A percentile compares a stretch with the other conserved stretches of the same genome.
phyloP scores from a whole-genome alignment of 2,888 invertebrate genomes.

The Scelioninae gen. 1 region DNA sequence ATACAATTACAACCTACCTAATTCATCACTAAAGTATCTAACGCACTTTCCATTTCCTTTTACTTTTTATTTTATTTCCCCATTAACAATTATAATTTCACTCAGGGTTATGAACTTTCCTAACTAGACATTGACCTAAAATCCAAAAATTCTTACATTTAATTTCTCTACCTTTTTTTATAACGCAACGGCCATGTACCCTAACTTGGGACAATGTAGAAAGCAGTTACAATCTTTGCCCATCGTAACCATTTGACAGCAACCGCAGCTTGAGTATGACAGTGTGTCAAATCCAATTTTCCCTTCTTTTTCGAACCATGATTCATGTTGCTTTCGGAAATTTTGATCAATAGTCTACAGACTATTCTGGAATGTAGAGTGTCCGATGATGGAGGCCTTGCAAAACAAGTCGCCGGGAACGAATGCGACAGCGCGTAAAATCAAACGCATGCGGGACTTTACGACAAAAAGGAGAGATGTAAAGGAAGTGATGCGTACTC shows the following conservation, averaged over 20 bases:
- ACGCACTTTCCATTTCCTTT: too few relatives aligned
- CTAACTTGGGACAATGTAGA: constrained; percentile 35
- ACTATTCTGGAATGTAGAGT: not conserved
- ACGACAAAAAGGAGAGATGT: constrained; percentile 65
- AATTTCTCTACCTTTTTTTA: not conserved
- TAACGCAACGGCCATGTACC: not conserved
- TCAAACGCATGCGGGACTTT: constrained; percentile 68
- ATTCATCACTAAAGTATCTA: too few relatives aligned
- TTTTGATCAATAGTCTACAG: constrained; percentile 46
- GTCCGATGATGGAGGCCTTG: constrained; percentile 36
- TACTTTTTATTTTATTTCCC: too few relatives aligned
- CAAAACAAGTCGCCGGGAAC: constrained; percentile 55
- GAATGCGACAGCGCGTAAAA: constrained; percentile 76
- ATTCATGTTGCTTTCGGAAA: constrained; percentile 39
- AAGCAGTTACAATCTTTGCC: not conserved
- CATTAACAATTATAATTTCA: too few relatives aligned
- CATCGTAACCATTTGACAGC: not conserved
- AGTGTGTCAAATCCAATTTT: constrained; percentile 48
- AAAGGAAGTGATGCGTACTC: constrained; percentile 76
- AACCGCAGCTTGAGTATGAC: constrained; percentile 5
- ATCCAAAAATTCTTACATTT: not conserved
- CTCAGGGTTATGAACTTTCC: too few relatives aligned
- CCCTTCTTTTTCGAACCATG: constrained; percentile 24
- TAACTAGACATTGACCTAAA: too few relatives aligned
- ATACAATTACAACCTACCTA: too few relatives aligned